phyloP scores from a whole-genome alignment of 2,113 vertebrate species.

The Drymodes brunneopygia region DNA sequence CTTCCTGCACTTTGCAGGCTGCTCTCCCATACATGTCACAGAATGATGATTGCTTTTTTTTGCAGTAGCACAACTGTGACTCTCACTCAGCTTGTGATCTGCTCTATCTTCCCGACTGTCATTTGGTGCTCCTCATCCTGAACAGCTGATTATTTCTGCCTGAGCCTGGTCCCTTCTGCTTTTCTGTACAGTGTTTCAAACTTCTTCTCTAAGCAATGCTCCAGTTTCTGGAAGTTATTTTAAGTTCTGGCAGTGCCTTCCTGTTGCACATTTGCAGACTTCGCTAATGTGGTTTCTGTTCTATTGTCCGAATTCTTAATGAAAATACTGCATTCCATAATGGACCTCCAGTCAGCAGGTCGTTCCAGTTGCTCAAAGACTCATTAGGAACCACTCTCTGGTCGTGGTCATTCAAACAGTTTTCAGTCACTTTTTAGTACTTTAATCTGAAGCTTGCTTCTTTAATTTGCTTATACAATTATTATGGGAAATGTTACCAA shows the following conservation, averaged over 20 bases:
- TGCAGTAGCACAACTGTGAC: not conserved
- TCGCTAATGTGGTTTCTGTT: not conserved
- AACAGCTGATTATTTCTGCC: not conserved
- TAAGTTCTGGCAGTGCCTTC: not conserved
- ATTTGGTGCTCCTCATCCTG: not conserved
- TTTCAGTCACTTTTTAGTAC: not conserved
- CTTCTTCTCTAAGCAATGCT: not conserved
- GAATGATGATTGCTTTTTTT: not conserved
- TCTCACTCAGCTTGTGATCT: not conserved
- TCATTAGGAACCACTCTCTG: not conserved
- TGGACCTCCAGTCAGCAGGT: not conserved
- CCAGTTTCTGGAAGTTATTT: not conserved
- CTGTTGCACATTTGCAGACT: not conserved
- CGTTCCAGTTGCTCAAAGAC: not conserved
- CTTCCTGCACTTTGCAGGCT: not conserved
- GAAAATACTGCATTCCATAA: not conserved
- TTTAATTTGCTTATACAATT: not conserved
- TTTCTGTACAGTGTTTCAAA: not conserved
- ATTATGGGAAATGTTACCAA: not conserved
- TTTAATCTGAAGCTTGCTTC: not conserved
- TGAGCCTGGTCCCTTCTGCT: not conserved
- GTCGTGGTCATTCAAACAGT: not conserved
- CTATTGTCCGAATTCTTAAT: not conserved
- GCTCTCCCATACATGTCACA: not conserved
- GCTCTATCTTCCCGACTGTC: not conserved